Percentiles rank a stretch among this genome's conserved stretches.
Conservation (phyloP, 2,113 vertebrate genomes). For the Stegastes partitus region DNA sequence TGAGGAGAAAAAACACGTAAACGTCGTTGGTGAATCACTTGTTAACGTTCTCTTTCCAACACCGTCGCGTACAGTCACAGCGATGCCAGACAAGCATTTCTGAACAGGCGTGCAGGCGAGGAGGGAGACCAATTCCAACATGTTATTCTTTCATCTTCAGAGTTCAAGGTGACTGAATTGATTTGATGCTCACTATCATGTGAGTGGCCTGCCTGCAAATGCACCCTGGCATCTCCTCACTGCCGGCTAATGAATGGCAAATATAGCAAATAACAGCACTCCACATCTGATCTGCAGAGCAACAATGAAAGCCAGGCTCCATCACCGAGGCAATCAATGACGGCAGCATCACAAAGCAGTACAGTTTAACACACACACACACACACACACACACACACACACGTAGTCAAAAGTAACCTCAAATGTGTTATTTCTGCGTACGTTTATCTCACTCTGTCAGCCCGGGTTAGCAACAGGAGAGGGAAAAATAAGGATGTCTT, state of each 20-base stretch:
- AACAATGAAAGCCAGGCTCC: conserved; percentile 63
- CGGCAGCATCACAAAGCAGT: conserved; percentile 57
- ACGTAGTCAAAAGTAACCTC: conserved; percentile 7
- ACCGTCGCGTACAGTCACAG: background rate
- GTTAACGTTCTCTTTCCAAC: no score
- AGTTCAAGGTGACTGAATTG: conserved; percentile 81
- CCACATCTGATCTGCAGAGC: conserved; percentile 65
- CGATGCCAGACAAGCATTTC: background rate
- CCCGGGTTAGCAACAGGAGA: conserved; percentile 49
- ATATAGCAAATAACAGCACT: conserved; percentile 62
- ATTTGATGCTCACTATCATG: conserved; percentile 67
- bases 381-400: conserved; percentile 13
- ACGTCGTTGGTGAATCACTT: no score
- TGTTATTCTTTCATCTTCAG: conserved; percentile 76
- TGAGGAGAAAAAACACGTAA: no score
- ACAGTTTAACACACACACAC: conserved; percentile 28
- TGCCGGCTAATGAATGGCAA: conserved; percentile 72
- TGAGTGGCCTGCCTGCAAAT: conserved; percentile 43
- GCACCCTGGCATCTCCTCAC: conserved; percentile 58
- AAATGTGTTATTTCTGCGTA: conserved; percentile 40
- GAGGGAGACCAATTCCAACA: conserved; percentile 56
- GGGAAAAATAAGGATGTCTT: conserved; percentile 47
- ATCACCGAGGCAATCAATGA: conserved; percentile 66
- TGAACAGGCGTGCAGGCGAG: conserved; percentile 25
- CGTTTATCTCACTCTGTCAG: conserved; percentile 71